Conservation (phyloP, 2,797 vertebrate genomes). For the Nothura maculosa region DNA sequence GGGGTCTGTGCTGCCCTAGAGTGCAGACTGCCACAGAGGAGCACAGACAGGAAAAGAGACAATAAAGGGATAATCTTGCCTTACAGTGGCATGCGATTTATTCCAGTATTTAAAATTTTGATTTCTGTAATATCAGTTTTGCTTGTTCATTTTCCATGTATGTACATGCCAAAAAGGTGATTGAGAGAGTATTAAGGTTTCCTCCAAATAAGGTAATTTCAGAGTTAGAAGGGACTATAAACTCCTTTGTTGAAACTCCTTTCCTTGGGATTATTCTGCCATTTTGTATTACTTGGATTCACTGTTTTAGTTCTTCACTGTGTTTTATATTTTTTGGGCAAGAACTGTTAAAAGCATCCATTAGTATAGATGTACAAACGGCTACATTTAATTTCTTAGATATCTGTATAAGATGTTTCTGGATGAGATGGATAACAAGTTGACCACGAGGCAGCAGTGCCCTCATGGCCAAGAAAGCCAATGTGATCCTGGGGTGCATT, state of each 20-base stretch:
- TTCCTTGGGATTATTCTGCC: background rate
- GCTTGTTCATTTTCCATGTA: background rate
- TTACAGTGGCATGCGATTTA: background rate
- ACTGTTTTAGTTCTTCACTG: background rate
- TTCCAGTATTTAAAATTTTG: background rate
- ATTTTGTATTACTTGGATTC: background rate
- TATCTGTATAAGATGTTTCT: background rate
- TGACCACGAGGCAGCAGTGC: no score
- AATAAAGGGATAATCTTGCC: background rate
- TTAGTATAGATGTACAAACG: background rate
- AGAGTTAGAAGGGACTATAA: background rate
- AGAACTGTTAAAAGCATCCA: background rate
- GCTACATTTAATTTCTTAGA: background rate
- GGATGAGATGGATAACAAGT: background rate
- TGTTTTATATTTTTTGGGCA: background rate
- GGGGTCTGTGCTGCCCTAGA: background rate
- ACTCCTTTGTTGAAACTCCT: background rate
- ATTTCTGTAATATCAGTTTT: background rate
- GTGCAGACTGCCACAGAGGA: background rate
- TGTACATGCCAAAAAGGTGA: background rate
- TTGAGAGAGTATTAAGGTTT: rapidly evolving
- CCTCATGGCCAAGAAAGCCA: no score
- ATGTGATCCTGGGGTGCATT: no score
- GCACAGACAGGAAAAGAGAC: background rate
- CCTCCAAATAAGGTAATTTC: background rate